phyloP scores from a whole-genome alignment of 1,140 invertebrate species.

The Colletes gigas region DNA sequence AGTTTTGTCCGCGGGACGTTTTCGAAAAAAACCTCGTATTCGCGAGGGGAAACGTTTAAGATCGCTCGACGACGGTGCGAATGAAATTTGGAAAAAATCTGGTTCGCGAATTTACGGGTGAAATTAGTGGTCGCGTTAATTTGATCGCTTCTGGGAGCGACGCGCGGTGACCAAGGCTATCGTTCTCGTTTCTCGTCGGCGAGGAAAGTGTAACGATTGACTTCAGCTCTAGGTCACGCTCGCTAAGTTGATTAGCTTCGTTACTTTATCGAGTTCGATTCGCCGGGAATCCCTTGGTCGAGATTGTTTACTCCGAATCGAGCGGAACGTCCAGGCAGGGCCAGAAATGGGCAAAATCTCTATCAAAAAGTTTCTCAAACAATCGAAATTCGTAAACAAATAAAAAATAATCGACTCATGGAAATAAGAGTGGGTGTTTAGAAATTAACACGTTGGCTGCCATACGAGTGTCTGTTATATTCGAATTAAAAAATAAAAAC shows the following conservation, averaged over 20 bases:
- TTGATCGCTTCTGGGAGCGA: neutral
- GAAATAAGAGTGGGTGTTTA: no score
- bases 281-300: neutral
- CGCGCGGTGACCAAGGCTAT: neutral
- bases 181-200: slow-evolving; percentile 32
- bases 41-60: neutral
- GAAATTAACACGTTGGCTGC: no score
- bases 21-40: neutral
- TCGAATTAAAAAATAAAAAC: no score
- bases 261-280: slow-evolving; percentile 50
- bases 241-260: slow-evolving; percentile 56
- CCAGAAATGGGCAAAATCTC: no score
- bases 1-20: slow-evolving; percentile 6
- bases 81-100: no score
- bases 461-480: no score
- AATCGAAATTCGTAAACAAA: no score
- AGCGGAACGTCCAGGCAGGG: neutral
- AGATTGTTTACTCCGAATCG: neutral
- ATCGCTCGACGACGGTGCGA: no score
- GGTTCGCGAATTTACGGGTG: no score
- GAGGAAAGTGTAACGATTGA: slow-evolving; percentile 54
- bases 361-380: no score
- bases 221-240: slow-evolving; percentile 37
- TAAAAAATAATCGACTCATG: no score
- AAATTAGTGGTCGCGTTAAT: no score